Base-by-base conservation (phyloP, 92 coral and sea anemone genomes). In the Bergia puertoricense region DNA sequence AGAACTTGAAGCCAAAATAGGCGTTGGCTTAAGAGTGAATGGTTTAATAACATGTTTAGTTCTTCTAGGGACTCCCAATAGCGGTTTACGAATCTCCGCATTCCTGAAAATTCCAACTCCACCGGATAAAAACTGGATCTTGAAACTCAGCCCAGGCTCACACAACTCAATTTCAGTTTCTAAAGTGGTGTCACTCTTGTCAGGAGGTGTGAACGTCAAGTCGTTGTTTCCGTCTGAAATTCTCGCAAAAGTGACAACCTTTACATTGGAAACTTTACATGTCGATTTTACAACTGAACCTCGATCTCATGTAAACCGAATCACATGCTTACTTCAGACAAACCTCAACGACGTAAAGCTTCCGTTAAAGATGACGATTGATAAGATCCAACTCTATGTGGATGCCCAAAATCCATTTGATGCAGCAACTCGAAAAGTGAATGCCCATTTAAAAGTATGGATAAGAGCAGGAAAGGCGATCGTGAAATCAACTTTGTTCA, bases 31-130 rank as follows among this genome's bases (percentile, higher is more conserved):
- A 57, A 42, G 71, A 18, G 91, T 90, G 42, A 86, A 57, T 18
- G 94, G 94, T 2, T n/a, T 65, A 4, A 76, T 92, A 50, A 54
- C 85, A 65, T 90, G 94, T 39, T 81, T 86, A 50, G 81, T 87
- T 51, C 86, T 23, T 22, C 71, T 92, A 66, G 92, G 94, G 51
- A 79, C 86, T 37, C 38, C 30, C 69, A 62, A 18, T 6, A 62
- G 16, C 2, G 69, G 30, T 14, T 18, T 62, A 18, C 69, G 7
- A 62, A 62, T 62, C n/a, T 62, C 30, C 20, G 69, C 69, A 62
- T 18, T 30, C 68, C 45, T 90, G 2, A 74, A 44, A 62, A 80
- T 86, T 69, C 86, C 85, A 72, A 68, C 85, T 4, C 40, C 46
- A 5, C 66, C 89, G 13, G 68, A 89, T 1, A 43, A 71, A 30